Percentiles rank a stretch among this genome's conserved stretches.
Conservation (phyloP, 2,888 invertebrate genomes). For the Drosophila peninsularis region DNA sequence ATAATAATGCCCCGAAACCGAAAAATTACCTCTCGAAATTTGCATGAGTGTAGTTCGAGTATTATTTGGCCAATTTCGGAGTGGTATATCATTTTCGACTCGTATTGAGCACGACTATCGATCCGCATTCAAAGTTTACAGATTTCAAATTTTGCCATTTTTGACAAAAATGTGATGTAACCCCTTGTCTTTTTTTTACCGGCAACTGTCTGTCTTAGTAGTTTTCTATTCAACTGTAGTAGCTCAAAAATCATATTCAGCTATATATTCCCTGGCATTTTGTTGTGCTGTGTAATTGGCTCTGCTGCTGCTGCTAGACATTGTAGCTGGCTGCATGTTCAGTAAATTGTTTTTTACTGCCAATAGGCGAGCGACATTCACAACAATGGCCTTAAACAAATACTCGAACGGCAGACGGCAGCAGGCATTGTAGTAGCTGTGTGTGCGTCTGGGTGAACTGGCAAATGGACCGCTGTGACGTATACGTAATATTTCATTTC, state of each 20-base stretch:
- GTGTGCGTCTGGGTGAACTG: conserved; percentile 22
- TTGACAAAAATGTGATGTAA: too few species aligned
- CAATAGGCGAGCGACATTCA: conserved; percentile 45
- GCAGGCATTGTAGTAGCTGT: conserved; percentile 3
- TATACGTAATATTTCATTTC: conserved; percentile 81
- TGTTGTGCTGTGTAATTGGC: conserved; percentile 43
- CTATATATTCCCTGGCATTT: background rate
- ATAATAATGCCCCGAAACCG: too few species aligned
- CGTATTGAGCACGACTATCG: too few species aligned
- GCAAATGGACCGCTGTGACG: conserved; percentile 77
- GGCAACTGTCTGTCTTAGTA: too few species aligned
- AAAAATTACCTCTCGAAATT: too few species aligned
- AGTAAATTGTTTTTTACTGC: conserved; percentile 50
- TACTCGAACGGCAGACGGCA: conserved; percentile 48
- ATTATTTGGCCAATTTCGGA: too few species aligned
- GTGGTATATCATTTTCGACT: too few species aligned
- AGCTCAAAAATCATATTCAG: background rate
- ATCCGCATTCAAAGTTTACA: too few species aligned
- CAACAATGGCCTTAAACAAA: conserved; percentile 76
- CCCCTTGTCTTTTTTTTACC: too few species aligned
- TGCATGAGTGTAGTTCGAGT: too few species aligned
- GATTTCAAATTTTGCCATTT: too few species aligned
- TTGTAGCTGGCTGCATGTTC: conserved; percentile 15
- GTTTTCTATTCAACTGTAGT: too few species aligned
- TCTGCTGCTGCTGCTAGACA: background rate